A percentile compares a stretch with the other conserved stretches of the same genome.
Conservation (phyloP, 2,113 vertebrate species). For the Rhombomys opimus region DNA sequence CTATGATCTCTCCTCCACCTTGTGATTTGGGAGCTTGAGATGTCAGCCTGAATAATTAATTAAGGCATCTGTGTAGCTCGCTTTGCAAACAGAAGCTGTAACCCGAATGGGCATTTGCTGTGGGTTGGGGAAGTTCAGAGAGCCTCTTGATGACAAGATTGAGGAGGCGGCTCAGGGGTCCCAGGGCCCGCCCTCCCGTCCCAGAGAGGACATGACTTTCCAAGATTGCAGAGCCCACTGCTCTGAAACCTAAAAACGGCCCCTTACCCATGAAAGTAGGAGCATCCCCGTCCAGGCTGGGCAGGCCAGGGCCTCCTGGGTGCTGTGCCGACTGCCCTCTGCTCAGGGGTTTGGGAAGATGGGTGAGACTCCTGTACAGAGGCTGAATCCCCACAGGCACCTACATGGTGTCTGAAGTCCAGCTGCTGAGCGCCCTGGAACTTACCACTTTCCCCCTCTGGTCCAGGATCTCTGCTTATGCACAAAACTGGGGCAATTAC, state of each 20-base stretch:
- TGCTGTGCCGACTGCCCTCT: not conserved
- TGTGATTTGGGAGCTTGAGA: constrained; percentile 76
- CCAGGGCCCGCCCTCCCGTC: not conserved
- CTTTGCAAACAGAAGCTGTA: constrained; percentile 73
- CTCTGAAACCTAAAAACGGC: not conserved
- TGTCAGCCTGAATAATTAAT: constrained; percentile 82
- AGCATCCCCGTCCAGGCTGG: not conserved
- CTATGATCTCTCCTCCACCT: constrained; percentile 77
- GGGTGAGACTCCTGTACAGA: not conserved
- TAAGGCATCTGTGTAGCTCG: constrained; percentile 74
- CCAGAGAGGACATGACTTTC: not conserved
- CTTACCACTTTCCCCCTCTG: not conserved
- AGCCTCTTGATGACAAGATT: constrained; percentile 22
- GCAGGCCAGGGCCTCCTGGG: not conserved
- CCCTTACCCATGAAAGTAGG: not conserved
- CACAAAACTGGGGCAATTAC: constrained; percentile 22
- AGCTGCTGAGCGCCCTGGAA: not conserved
- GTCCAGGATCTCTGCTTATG: not conserved
- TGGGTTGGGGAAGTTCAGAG: not conserved
- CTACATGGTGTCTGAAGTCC: not conserved
- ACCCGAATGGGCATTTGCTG: constrained; percentile 57
- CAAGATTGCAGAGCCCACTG: not conserved
- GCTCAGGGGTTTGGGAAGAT: not conserved
- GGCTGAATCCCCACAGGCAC: not conserved
- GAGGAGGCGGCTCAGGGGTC: not conserved